Conservation (phyloP, 2,888 invertebrate genomes). For the Cryptosula pallasiana region DNA sequence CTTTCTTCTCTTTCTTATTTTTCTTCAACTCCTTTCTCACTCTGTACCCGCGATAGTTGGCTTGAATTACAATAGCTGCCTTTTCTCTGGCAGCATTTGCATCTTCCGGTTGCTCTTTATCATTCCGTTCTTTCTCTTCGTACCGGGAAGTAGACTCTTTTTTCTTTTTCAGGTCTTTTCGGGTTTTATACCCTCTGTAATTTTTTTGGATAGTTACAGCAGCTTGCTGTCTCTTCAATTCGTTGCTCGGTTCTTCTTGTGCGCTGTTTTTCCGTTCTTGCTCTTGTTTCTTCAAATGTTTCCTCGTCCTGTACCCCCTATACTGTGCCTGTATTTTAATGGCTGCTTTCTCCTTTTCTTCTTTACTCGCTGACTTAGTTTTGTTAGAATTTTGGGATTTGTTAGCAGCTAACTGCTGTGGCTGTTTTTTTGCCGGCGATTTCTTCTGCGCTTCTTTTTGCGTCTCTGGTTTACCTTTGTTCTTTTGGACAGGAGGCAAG, state of each 20-base stretch:
- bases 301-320: conserved; percentile 28
- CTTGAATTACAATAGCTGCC: conserved; percentile 32
- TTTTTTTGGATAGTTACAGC: conserved; percentile 32
- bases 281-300: conserved; percentile 4
- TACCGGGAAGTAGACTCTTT: conserved; percentile 23
- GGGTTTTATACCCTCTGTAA: conserved; percentile 29
- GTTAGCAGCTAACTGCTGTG: background rate
- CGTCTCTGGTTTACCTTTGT: background rate
- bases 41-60: conserved; percentile 30
- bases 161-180: conserved; percentile 26
- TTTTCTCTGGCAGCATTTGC: conserved; percentile 22
- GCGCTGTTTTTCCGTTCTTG: background rate
- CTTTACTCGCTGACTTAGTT: background rate
- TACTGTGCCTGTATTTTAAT: conserved; percentile 29
- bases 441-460: background rate
- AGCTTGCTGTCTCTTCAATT: conserved; percentile 27
- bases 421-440: background rate
- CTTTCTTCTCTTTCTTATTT: background rate
- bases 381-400: background rate
- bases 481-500: conserved; percentile 15
- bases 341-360: conserved; percentile 27
- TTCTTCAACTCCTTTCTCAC: conserved; percentile 27
- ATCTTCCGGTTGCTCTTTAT: background rate
- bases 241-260: background rate
- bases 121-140: background rate